These are phyloP conservation scores for Tetropium fuscum DNA, from an alignment of 2,888 invertebrate species.

Conservation along the genomic window DNA sequence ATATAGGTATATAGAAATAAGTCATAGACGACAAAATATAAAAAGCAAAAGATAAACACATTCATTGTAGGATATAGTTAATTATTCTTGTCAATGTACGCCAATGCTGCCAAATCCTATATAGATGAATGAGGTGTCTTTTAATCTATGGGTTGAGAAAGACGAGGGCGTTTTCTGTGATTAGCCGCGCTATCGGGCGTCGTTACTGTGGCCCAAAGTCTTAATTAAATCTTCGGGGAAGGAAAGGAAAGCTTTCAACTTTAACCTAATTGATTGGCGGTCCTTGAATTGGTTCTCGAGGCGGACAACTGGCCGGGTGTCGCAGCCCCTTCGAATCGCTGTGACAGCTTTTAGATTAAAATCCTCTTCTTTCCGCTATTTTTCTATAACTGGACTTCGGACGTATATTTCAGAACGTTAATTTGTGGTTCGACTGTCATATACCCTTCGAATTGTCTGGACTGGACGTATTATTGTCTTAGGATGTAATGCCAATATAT, in stretches of 20 bases:
- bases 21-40: no score
- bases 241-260: conserved; percentile 56
- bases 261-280: conserved; percentile 61
- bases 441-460: conserved; percentile 32
- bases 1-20: no score
- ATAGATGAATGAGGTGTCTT: conserved; percentile 45
- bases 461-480: conserved; percentile 37
- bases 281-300: conserved; percentile 52
- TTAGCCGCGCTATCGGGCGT: conserved; percentile 59
- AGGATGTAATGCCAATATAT: conserved; percentile 13
- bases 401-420: conserved; percentile 55
- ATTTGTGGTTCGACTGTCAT: conserved; percentile 52
- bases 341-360: conserved; percentile 63
- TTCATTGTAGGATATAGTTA: no score
- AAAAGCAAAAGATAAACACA: no score
- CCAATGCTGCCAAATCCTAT: conserved; percentile 7
- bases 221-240: conserved; percentile 61
- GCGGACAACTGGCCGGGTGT: conserved; percentile 43
- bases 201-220: conserved; percentile 58
- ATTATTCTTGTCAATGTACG: conserved; percentile 13
- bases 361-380: conserved; percentile 50
- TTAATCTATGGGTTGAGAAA: conserved; percentile 45
- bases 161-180: conserved; percentile 49
- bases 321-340: conserved; percentile 51
- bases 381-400: conserved; percentile 52